Conservation (phyloP, 2,113 vertebrate genomes). For the Condylura cristata region DNA sequence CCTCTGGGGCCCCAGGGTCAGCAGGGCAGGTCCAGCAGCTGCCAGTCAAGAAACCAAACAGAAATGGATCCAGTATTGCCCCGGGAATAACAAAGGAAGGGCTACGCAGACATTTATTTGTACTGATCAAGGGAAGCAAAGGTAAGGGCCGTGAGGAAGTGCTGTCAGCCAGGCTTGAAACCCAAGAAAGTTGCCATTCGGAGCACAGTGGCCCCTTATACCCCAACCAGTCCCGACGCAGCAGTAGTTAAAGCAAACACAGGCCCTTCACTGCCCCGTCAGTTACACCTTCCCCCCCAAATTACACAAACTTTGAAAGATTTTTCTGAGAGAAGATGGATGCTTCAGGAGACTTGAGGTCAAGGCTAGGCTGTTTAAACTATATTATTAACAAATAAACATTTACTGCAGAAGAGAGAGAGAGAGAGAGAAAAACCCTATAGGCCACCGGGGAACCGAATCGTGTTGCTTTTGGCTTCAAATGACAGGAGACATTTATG, state of each 20-base stretch:
- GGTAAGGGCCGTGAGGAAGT: constrained; percentile 84
- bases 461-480: constrained; percentile 90
- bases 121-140: constrained; percentile 81
- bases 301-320: constrained; percentile 89
- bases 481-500: constrained; percentile 90
- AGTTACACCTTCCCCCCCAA: constrained; percentile 89
- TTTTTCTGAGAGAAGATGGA: constrained; percentile 89
- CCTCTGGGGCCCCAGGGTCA: constrained; percentile 29
- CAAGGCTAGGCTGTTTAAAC: constrained; percentile 89
- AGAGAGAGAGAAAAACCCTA: constrained; percentile 79
- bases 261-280: constrained; percentile 88
- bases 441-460: constrained; percentile 87
- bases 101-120: constrained; percentile 82
- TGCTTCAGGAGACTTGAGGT: constrained; percentile 88
- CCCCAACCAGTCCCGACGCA: constrained; percentile 85
- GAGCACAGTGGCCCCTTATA: constrained; percentile 86
- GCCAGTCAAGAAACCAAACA: background rate
- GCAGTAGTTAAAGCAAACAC: constrained; percentile 90
- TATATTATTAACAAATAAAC: constrained; percentile 93
- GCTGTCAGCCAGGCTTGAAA: constrained; percentile 86
- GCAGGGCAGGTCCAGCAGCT: constrained; percentile 54
- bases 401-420: constrained; percentile 84
- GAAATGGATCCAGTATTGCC: constrained; percentile 1
- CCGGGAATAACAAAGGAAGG: constrained; percentile 76
- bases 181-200: constrained; percentile 84